Evolutionary conservation across 2,888 invertebrate species (phyloP).

Genomic region (Pachycephus smyrnensis): DNA sequence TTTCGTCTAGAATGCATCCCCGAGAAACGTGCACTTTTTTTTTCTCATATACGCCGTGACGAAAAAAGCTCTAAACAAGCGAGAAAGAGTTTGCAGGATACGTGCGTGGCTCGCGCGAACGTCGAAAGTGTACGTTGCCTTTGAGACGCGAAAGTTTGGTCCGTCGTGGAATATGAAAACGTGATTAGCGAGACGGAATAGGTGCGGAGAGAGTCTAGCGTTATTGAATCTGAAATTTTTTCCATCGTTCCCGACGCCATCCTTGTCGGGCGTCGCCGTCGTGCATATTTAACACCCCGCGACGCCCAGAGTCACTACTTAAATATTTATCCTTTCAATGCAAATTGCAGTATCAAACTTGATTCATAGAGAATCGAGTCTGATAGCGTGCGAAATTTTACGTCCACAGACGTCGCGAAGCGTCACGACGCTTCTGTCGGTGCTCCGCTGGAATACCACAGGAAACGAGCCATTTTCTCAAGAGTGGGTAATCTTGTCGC

Average conservation of each 20-base stretch:
- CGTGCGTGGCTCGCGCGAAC: neutral
- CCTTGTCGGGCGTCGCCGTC: neutral
- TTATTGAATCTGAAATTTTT: neutral
- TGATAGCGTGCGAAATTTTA: neutral
- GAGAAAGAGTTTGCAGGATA: neutral
- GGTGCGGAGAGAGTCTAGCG: neutral
- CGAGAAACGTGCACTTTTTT: neutral
- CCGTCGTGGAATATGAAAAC: slow-evolving; percentile 41
- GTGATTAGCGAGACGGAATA: slow-evolving; percentile 21
- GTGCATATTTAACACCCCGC: neutral
- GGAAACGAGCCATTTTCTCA: neutral
- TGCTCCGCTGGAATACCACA: neutral
- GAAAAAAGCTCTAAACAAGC: neutral
- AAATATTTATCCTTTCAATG: neutral
- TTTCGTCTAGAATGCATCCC: neutral
- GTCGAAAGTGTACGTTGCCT: neutral
- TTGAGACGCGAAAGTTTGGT: slow-evolving; percentile 23
- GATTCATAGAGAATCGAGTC: neutral
- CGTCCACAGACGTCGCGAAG: neutral
- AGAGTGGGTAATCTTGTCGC: neutral
- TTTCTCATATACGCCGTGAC: neutral
- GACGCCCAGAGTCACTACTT: neutral
- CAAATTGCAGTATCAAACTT: neutral
- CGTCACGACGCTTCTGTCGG: neutral
- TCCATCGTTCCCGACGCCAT: neutral